Conservation (phyloP, 2,888 invertebrate genomes). For the Sussaba pulchella region DNA sequence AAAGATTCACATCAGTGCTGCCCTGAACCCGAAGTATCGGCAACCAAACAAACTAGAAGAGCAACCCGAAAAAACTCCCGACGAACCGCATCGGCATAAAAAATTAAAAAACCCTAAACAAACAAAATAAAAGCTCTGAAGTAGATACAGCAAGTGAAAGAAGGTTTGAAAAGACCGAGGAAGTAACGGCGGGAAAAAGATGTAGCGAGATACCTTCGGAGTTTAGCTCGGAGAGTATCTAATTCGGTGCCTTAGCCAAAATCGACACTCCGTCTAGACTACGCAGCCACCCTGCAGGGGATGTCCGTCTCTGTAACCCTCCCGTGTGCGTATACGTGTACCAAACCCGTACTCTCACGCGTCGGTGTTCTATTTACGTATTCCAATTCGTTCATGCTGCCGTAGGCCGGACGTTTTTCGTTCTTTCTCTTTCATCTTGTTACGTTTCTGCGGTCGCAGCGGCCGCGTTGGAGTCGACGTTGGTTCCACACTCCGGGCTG, state of each 20-base stretch:
- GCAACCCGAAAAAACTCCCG: too few relatives aligned
- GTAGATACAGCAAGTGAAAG: constrained; percentile 68
- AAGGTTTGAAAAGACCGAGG: constrained; percentile 39
- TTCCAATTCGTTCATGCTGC: constrained; percentile 80
- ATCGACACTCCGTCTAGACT: constrained; percentile 79
- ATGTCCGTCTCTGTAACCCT: constrained; percentile 62
- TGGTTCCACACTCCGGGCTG: too few relatives aligned
- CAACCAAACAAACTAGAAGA: too few relatives aligned
- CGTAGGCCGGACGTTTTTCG: constrained; percentile 70
- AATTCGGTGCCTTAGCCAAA: constrained; percentile 79
- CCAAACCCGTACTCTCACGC: constrained; percentile 55
- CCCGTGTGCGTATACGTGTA: background rate
- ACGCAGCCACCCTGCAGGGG: constrained; percentile 64
- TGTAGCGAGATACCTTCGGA: constrained; percentile 59
- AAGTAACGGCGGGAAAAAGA: constrained; percentile 51
- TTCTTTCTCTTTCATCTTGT: constrained; percentile 82
- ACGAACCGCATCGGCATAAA: too few relatives aligned
- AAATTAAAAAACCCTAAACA: too few relatives aligned
- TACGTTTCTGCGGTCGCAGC: constrained; percentile 76
- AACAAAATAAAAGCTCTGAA: constrained; percentile 76
- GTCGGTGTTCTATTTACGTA: constrained; percentile 81
- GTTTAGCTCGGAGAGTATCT: constrained; percentile 71
- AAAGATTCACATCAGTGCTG: too few relatives aligned
- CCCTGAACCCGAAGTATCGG: too few relatives aligned
- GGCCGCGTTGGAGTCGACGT: constrained; percentile 19